Conservation (phyloP, 2,797 vertebrate species). For the Amblyopsis hoosieri region DNA sequence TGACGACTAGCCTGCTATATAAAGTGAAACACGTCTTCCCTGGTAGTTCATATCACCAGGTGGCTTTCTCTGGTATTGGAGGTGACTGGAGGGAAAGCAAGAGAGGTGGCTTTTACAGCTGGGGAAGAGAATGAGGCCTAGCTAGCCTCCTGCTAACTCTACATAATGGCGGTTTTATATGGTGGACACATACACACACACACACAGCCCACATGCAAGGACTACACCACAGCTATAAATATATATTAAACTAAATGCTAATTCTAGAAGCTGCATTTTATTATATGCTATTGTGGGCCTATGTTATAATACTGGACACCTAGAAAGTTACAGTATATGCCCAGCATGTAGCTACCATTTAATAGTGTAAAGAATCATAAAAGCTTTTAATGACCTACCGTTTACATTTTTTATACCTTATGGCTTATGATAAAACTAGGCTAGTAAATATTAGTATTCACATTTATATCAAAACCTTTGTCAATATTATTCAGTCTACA, state of each 20-base stretch:
- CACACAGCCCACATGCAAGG: conserved; percentile 1
- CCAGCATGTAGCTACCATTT: no score
- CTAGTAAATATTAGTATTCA: no score
- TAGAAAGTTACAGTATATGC: background rate
- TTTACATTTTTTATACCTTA: no score
- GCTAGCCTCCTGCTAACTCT: conserved; percentile 11
- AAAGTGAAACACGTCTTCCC: background rate
- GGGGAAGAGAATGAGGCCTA: conserved; percentile 14
- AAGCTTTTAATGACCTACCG: no score
- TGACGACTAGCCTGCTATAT: background rate
- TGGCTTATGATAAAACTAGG: no score
- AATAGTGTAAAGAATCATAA: no score
- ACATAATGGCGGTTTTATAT: conserved; percentile 6
- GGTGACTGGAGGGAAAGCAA: background rate
- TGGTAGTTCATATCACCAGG: background rate
- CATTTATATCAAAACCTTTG: conserved; percentile 32
- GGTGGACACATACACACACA: background rate
- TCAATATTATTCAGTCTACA: no score
- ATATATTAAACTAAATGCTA: no score
- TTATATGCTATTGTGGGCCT: no score
- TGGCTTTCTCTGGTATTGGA: background rate
- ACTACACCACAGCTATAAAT: conserved; percentile 1
- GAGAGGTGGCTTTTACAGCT: conserved; percentile 17
- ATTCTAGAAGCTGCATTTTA: no score
- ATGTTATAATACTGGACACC: background rate